Evolutionary conservation across 2,113 vertebrate species (phyloP).

Genomic region (Perca schrenkii): DNA sequence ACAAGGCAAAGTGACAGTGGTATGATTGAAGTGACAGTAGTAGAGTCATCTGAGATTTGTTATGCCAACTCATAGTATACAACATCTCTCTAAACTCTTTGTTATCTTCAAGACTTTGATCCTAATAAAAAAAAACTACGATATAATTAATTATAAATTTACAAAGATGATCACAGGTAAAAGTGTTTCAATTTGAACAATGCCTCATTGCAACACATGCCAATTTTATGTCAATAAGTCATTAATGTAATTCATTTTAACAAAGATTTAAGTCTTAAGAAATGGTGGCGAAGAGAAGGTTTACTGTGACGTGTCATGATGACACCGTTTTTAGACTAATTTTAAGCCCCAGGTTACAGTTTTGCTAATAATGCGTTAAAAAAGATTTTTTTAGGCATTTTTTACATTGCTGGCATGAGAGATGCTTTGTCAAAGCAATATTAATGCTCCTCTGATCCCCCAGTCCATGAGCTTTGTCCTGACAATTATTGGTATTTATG

Average conservation of each 20-base stretch:
- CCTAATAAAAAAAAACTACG: background rate
- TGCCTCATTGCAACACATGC: background rate
- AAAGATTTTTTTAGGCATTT: constrained; percentile 5
- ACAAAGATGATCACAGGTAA: background rate
- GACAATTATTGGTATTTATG: constrained; percentile 54
- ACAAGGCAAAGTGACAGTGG: too few relatives aligned
- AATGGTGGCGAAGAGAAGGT: too few relatives aligned
- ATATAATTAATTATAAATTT: background rate
- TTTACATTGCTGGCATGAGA: background rate
- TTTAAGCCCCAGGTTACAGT: background rate
- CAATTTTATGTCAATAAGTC: background rate
- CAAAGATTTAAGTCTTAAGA: too few relatives aligned
- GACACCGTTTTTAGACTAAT: too few relatives aligned
- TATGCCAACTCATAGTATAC: background rate
- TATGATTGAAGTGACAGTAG: too few relatives aligned
- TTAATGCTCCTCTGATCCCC: constrained; percentile 1
- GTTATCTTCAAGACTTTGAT: background rate
- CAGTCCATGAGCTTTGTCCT: constrained; percentile 22
- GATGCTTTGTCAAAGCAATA: constrained; percentile 29
- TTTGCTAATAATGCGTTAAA: background rate
- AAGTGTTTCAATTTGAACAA: background rate
- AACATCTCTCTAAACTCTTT: background rate
- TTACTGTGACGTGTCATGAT: too few relatives aligned
- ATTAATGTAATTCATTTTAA: background rate
- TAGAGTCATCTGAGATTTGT: background rate